These are phyloP conservation scores for Hypsopygia costalis DNA, from an alignment of 2,888 invertebrate genomes.

Conservation along the genomic window DNA sequence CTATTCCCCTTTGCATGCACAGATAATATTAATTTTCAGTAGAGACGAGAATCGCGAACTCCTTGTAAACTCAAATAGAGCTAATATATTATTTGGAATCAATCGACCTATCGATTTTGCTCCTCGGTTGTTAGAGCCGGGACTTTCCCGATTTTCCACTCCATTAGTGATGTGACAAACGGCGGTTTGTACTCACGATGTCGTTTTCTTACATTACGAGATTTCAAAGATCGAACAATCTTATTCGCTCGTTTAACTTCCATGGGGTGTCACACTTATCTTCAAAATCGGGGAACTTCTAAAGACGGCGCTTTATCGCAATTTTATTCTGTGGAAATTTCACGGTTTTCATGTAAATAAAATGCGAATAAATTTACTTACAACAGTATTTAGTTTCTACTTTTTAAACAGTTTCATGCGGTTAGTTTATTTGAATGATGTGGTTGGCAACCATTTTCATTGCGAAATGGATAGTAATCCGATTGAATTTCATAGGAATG, in stretches of 20 bases:
- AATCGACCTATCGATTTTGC: conserved; percentile 51
- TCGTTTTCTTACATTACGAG: conserved; percentile 69
- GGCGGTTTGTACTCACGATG: conserved; percentile 65
- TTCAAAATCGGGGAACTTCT: conserved; percentile 24
- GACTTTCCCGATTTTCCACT: conserved; percentile 65
- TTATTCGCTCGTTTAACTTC: conserved; percentile 59
- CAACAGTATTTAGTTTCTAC: too few species aligned
- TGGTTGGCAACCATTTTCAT: too few species aligned
- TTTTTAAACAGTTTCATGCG: too few species aligned
- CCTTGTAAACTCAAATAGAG: conserved; percentile 28
- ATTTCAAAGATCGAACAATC: conserved; percentile 63
- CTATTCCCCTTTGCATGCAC: too few species aligned
- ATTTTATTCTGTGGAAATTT: conserved; percentile 2
- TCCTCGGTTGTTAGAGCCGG: conserved; percentile 54
- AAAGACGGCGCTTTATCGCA: conserved; percentile 16
- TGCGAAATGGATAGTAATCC: too few species aligned
- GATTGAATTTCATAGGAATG: too few species aligned
- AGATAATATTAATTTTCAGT: background rate
- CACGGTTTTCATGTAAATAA: background rate
- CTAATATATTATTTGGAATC: conserved; percentile 48
- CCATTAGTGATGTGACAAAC: conserved; percentile 74
- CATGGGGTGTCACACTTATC: conserved; percentile 49
- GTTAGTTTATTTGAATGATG: too few species aligned
- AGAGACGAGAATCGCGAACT: conserved; percentile 9
- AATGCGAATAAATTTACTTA: too few species aligned